A percentile compares a stretch with the other conserved stretches of the same genome.
phyloP scores from a whole-genome alignment of 1,140 invertebrate species.

The Bilobella aurantiaca region DNA sequence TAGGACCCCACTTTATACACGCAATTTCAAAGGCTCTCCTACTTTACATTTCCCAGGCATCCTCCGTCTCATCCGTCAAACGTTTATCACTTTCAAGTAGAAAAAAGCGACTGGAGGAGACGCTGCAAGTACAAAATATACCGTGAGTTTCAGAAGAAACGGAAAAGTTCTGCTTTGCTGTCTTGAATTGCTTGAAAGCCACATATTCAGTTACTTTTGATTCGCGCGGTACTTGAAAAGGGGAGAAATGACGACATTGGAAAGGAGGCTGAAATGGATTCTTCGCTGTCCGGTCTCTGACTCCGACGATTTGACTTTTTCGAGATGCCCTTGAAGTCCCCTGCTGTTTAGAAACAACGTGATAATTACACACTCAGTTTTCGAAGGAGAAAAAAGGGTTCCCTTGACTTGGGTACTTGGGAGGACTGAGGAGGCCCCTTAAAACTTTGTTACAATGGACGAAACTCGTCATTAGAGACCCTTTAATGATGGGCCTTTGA shows the following conservation, averaged over 20 bases:
- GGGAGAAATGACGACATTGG: not conserved
- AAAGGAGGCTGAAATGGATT: constrained; percentile 8
- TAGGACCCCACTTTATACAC: not conserved
- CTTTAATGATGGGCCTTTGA: not conserved
- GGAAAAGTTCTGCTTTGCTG: too few species aligned
- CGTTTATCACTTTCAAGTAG: not conserved
- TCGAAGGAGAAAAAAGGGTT: not conserved
- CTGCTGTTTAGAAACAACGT: constrained; percentile 18
- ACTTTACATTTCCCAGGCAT: constrained; percentile 2
- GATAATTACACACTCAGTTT: constrained; percentile 18
- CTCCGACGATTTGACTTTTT: not conserved
- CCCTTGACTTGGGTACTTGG: not conserved
- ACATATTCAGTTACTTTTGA: too few species aligned
- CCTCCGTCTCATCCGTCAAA: constrained; percentile 4
- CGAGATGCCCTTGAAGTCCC: constrained; percentile 15
- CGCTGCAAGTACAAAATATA: not conserved
- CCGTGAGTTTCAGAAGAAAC: too few species aligned
- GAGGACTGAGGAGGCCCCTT: not conserved
- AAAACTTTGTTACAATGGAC: not conserved
- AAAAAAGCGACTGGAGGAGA: not conserved
- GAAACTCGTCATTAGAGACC: not conserved
- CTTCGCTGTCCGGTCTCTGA: not conserved
- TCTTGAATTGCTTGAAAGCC: too few species aligned
- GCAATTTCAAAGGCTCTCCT: not conserved
- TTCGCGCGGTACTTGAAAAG: not conserved